Percentiles rank a stretch among this genome's conserved stretches.
Evolutionary conservation across 2,888 invertebrate species (phyloP).

Genomic region (Biston stratarius): DNA sequence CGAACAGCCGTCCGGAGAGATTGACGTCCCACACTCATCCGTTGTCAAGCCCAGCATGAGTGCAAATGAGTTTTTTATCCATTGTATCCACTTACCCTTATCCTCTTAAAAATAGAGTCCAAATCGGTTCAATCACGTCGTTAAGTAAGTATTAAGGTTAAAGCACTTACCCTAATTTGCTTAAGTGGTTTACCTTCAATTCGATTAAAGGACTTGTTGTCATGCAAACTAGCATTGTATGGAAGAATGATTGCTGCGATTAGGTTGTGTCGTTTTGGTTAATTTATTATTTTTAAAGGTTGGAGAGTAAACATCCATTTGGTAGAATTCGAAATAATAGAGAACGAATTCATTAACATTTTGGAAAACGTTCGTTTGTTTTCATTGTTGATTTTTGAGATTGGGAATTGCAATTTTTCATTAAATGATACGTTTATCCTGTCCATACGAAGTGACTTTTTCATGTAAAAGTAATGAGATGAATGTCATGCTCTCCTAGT

Average conservation of each 20-base stretch:
- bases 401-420: too few species aligned
- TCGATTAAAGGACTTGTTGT: slow-evolving; percentile 49
- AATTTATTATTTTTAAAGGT: slow-evolving; percentile 26
- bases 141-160: slow-evolving; percentile 35
- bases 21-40: slow-evolving; percentile 59
- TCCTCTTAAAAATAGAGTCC: slow-evolving; percentile 18
- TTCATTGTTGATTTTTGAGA: too few species aligned
- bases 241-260: slow-evolving; percentile 42
- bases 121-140: slow-evolving; percentile 24
- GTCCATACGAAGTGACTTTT: too few species aligned
- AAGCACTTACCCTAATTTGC: slow-evolving; percentile 47
- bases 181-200: slow-evolving; percentile 51
- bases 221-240: slow-evolving; percentile 49
- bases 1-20: slow-evolving; percentile 71
- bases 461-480: too few species aligned
- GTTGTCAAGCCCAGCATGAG: slow-evolving; percentile 64
- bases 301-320: slow-evolving; percentile 5
- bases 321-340: not conserved
- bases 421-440: too few species aligned
- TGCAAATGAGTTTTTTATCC: slow-evolving; percentile 72
- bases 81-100: slow-evolving; percentile 23
- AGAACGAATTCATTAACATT: too few species aligned
- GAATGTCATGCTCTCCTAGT: too few species aligned
- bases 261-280: slow-evolving; percentile 27
- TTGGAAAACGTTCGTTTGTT: too few species aligned